Evolutionary conservation across 1,140 invertebrate genomes (phyloP), one percentile per base, ranked within the genome.

Genomic region (Drosophila virilis): DNA sequence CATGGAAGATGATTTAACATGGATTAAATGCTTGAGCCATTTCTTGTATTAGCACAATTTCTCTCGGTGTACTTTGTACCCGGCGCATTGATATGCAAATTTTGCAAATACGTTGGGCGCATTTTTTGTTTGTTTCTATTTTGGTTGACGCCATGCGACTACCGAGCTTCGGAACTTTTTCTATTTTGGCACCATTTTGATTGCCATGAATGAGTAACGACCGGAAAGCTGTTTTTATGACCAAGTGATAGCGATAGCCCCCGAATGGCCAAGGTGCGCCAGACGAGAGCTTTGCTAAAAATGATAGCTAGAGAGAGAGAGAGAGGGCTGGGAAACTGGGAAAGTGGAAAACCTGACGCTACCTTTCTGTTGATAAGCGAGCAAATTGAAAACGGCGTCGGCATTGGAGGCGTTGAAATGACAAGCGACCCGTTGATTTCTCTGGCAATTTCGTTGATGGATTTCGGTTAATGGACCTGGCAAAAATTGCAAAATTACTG

Each of bases 131-230:
- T 37, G 48, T 52, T 68, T 57, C 38, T 50, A 32, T 57, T 38
- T 55, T 58, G 51, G 59, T n/a, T 60, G 38, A n/a, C n/a, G 32
- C 13, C 13, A 1, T 13, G 55, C 40, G 22, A 37, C 22, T 64
- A 57, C 60, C n/a, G 45, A 57, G 51, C 52, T 52, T 57, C 50
- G 66, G 62, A 74, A 79, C 76, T 79, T 89, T 89, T 88, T 88
- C 77, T 83, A 80, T 84, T 88, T 89, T 84, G 84, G 80, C 84
- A 88, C 80, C 84, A 84, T 89, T 88, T 88, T 88, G 80, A 88
- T 88, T 89, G 84, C 77, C 80, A 89, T 89, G 84, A 89, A 89
- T 89, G 84, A 89, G 84, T 89, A 89, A 89, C 84, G 84, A 89
- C 77, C 84, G 84, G 84, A 89, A 89, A 89, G 84, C 84, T 90